Percentiles rank a stretch among this genome's conserved stretches.
phyloP scores from a whole-genome alignment of 2,797 vertebrate species.

The Gadopsis bispinosus region DNA sequence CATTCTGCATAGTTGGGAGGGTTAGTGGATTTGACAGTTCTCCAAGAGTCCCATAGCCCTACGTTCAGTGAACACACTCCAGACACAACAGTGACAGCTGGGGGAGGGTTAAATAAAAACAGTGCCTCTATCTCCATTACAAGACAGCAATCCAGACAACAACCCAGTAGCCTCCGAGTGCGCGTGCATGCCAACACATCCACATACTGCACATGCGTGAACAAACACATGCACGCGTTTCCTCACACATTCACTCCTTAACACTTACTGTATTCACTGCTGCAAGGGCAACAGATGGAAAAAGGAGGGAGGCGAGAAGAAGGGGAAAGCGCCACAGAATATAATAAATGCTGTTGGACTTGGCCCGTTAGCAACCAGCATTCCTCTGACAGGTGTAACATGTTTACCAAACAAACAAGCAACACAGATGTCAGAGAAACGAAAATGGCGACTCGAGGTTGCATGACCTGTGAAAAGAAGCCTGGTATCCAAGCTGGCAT shows the following conservation, averaged over 20 bases:
- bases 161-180: constrained; percentile 56
- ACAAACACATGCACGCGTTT: constrained; percentile 33
- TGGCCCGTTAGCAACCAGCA: constrained; percentile 87
- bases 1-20: constrained; percentile 87
- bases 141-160: constrained; percentile 64
- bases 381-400: constrained; percentile 92
- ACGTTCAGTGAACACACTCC: constrained; percentile 84
- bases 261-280: constrained; percentile 81
- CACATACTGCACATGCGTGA: constrained; percentile 30
- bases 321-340: constrained; percentile 82
- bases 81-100: constrained; percentile 99
- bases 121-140: constrained; percentile 87
- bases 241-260: constrained; percentile 73
- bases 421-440: constrained; percentile 77
- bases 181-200: constrained; percentile 23
- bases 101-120: constrained; percentile 91
- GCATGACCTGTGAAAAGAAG: constrained; percentile 83
- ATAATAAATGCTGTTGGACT: constrained; percentile 88
- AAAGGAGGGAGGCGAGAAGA: constrained; percentile 77
- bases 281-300: constrained; percentile 90
- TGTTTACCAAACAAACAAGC: constrained; percentile 93
- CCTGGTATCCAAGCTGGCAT: constrained; percentile 69
- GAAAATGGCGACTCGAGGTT: constrained; percentile 77
- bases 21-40: constrained; percentile 87
- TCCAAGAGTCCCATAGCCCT: constrained; percentile 84